Percentiles rank a stretch among this genome's conserved stretches.
phyloP scores from a whole-genome alignment of 2,888 invertebrate genomes.

The Hololepta plana region DNA sequence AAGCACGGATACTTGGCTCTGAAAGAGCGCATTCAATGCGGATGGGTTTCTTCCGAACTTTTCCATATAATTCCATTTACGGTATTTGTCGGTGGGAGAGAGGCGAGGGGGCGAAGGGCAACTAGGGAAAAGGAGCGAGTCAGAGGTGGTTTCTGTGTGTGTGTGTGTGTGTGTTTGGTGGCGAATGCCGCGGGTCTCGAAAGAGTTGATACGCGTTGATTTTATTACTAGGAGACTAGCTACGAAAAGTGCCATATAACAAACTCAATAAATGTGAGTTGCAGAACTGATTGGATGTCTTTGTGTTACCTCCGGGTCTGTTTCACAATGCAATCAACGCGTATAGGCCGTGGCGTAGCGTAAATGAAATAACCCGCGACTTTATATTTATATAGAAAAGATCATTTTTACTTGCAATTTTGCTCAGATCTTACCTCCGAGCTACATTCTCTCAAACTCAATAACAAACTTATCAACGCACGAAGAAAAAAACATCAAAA shows the following conservation, averaged over 20 bases:
- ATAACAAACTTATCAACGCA: too few species aligned
- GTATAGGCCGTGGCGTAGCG: slow-evolving; percentile 16
- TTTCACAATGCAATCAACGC: slow-evolving; percentile 27
- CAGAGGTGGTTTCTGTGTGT: too few species aligned
- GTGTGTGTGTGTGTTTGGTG: slow-evolving; percentile 5
- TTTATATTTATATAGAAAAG: slow-evolving; percentile 12
- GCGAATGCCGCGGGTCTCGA: slow-evolving; percentile 13
- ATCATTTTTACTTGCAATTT: slow-evolving; percentile 13
- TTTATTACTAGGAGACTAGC: slow-evolving; percentile 21
- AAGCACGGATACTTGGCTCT: slow-evolving; percentile 14
- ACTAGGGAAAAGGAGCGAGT: slow-evolving; percentile 3
- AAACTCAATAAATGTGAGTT: slow-evolving; percentile 29
- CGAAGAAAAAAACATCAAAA: too few species aligned
- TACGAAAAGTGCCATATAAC: slow-evolving; percentile 22
- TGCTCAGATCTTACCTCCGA: slow-evolving; percentile 8
- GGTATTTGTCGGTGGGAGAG: slow-evolving; percentile 16
- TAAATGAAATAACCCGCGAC: slow-evolving; percentile 15
- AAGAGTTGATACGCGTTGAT: slow-evolving; percentile 21
- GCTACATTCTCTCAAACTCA: too few species aligned
- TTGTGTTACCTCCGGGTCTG: slow-evolving; percentile 26
- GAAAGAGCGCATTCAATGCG: slow-evolving; percentile 14
- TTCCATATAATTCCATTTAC: slow-evolving; percentile 21
- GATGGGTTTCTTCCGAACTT: slow-evolving; percentile 12
- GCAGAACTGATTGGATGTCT: slow-evolving; percentile 29
- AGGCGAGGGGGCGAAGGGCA: slow-evolving; percentile 7